These are phyloP conservation scores for Astyanax mexicanus DNA, from an alignment of 2,797 vertebrate species.

Conservation along the genomic window DNA sequence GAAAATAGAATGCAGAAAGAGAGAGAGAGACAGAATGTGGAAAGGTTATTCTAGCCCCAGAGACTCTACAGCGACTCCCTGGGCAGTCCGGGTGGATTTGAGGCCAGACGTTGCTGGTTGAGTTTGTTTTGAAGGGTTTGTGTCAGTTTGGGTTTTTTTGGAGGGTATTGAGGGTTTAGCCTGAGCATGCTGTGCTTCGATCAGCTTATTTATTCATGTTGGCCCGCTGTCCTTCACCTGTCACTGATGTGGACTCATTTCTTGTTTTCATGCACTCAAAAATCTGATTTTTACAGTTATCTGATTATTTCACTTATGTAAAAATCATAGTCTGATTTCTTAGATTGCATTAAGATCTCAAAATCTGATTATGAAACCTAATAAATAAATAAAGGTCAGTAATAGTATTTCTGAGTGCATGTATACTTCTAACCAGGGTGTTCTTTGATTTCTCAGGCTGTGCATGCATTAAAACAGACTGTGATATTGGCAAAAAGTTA, in stretches of 20 bases:
- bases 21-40: constrained; percentile 5
- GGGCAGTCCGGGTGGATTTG: constrained; percentile 13
- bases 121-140: neutral
- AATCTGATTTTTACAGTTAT: no score
- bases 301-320: no score
- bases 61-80: constrained; percentile 12
- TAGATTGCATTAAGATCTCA: no score
- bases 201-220: neutral
- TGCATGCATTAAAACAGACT: no score
- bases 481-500: no score
- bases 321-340: no score
- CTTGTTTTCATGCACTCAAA: no score
- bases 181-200: neutral
- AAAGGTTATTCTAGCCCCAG: constrained; percentile 46
- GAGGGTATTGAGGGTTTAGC: neutral
- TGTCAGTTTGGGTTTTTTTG: neutral
- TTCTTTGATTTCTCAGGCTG: no score
- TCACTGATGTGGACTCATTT: neutral
- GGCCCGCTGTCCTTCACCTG: neutral
- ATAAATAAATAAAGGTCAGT: no score
- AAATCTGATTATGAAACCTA: no score
- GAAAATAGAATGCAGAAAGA: constrained; percentile 24
- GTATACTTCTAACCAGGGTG: no score
- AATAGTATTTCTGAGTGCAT: no score
- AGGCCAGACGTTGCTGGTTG: neutral